A percentile compares a stretch with the other conserved stretches of the same genome.
These are phyloP conservation scores for Quadroppia sp. DNA, from an alignment of 2,888 invertebrate genomes.

Conservation along the genomic window DNA sequence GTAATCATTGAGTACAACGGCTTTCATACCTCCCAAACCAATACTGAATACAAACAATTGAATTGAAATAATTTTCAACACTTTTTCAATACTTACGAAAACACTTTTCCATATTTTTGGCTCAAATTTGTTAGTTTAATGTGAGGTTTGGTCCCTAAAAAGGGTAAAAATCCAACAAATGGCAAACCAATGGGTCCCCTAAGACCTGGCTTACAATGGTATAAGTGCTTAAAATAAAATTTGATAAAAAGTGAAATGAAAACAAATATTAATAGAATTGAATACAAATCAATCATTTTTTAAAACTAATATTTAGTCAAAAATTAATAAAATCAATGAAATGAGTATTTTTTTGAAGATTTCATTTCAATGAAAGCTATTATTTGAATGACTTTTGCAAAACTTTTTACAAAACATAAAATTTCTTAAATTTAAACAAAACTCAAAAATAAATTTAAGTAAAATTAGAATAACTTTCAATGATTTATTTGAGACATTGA, in stretches of 20 bases:
- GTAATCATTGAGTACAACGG: constrained; percentile 38
- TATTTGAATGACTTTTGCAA: too few relatives aligned
- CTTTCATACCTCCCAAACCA: constrained; percentile 41
- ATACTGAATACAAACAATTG: constrained; percentile 37
- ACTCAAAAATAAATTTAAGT: too few relatives aligned
- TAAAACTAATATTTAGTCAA: too few relatives aligned
- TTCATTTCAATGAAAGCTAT: too few relatives aligned
- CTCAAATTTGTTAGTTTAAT: constrained; percentile 42
- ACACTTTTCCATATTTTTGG: constrained; percentile 45
- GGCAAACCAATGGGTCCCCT: constrained; percentile 47
- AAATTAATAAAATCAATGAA: too few relatives aligned
- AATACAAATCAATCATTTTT: too few relatives aligned
- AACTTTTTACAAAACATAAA: too few relatives aligned
- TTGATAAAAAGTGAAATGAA: background rate
- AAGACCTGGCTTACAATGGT: constrained; percentile 19
- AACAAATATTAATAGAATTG: too few relatives aligned
- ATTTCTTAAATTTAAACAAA: too few relatives aligned
- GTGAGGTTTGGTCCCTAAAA: constrained; percentile 43
- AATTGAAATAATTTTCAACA: background rate
- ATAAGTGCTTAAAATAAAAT: background rate
- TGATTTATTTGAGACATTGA: too few relatives aligned
- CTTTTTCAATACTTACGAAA: constrained; percentile 40
- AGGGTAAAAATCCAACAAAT: constrained; percentile 46
- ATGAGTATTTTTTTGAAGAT: too few relatives aligned
- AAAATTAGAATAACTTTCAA: too few relatives aligned